Evolutionary conservation across 1,140 invertebrate species (phyloP).

Genomic region (Drosophila trapezifrons): DNA sequence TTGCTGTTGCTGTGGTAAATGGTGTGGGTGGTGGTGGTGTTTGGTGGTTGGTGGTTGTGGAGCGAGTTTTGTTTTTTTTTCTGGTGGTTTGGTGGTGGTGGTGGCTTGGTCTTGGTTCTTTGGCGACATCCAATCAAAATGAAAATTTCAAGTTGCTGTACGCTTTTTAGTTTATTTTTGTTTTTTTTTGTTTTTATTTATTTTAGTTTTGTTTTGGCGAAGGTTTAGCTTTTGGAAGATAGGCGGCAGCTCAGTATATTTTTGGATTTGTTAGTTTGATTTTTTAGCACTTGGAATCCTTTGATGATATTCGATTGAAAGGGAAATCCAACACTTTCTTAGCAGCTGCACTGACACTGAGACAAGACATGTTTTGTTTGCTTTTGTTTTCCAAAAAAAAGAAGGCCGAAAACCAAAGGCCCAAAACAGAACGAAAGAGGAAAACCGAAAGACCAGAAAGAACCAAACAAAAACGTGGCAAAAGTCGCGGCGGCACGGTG

Average conservation of each 20-base stretch:
- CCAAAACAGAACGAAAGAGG: conserved; percentile 25
- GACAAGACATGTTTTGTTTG: conserved; percentile 10
- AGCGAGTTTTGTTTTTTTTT: conserved; percentile 44
- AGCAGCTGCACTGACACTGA: conserved; percentile 49
- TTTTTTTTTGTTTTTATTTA: conserved; percentile 22
- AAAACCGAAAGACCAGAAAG: conserved; percentile 22
- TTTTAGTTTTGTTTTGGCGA: conserved; percentile 32
- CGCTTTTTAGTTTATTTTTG: conserved; percentile 36
- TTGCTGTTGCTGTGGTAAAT: conserved; percentile 72
- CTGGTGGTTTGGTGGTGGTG: conserved; percentile 32
- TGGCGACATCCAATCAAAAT: conserved; percentile 62
- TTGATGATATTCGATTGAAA: conserved; percentile 27
- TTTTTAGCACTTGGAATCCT: conserved; percentile 22
- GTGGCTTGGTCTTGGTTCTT: conserved; percentile 21
- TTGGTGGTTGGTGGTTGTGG: conserved; percentile 41
- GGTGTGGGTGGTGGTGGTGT: conserved; percentile 53
- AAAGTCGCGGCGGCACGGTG: conserved; percentile 33
- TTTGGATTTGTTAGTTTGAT: conserved; percentile 41
- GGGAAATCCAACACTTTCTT: conserved; percentile 56
- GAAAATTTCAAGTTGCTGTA: conserved; percentile 56
- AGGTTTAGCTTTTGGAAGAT: conserved; percentile 40
- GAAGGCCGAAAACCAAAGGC: conserved; percentile 50
- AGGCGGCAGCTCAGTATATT: conserved; percentile 46
- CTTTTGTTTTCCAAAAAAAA: conserved; percentile 12
- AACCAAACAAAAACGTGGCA: conserved; percentile 23